Percentiles rank a stretch among this genome's conserved stretches.
Evolutionary conservation across 2,888 invertebrate species (phyloP).

Genomic region (Napeogenes sylphis): DNA sequence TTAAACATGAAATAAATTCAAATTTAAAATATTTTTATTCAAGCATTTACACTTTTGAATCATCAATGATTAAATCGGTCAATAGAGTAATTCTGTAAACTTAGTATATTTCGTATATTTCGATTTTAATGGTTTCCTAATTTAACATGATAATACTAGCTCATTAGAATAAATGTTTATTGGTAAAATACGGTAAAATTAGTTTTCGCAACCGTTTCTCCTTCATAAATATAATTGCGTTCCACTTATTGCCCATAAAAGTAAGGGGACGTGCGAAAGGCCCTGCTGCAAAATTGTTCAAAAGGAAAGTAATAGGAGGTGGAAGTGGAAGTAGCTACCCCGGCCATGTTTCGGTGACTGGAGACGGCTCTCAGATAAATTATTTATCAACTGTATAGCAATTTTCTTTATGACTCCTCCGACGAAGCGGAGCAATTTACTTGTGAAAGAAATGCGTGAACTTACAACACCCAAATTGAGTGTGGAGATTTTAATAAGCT

Average conservation of each 20-base stretch:
- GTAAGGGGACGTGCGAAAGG: slow-evolving; percentile 75
- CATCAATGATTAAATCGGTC: no score
- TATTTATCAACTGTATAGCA: slow-evolving; percentile 79
- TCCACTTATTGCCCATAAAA: slow-evolving; percentile 78
- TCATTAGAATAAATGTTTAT: slow-evolving; percentile 39
- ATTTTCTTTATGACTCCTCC: slow-evolving; percentile 79
- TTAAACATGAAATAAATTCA: no score
- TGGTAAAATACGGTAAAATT: slow-evolving; percentile 56
- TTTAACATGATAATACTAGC: slow-evolving; percentile 15
- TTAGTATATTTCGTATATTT: no score
- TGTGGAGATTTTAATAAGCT: slow-evolving; percentile 64
- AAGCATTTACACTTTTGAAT: no score
- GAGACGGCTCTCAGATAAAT: slow-evolving; percentile 77
- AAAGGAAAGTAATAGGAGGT: slow-evolving; percentile 77
- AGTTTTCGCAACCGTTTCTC: slow-evolving; percentile 72
- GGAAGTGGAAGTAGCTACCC: slow-evolving; percentile 66
- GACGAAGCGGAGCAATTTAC: slow-evolving; percentile 76
- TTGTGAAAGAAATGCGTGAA: slow-evolving; percentile 76
- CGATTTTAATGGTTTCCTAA: no score
- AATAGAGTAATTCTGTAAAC: background rate
- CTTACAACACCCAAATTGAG: slow-evolving; percentile 73
- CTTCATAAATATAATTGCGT: slow-evolving; percentile 77
- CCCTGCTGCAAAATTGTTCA: slow-evolving; percentile 77
- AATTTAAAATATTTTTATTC: no score
- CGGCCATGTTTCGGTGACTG: slow-evolving; percentile 73